Base-by-base conservation (phyloP, 2,113 vertebrate species). In the Corydoras sp. region DNA sequence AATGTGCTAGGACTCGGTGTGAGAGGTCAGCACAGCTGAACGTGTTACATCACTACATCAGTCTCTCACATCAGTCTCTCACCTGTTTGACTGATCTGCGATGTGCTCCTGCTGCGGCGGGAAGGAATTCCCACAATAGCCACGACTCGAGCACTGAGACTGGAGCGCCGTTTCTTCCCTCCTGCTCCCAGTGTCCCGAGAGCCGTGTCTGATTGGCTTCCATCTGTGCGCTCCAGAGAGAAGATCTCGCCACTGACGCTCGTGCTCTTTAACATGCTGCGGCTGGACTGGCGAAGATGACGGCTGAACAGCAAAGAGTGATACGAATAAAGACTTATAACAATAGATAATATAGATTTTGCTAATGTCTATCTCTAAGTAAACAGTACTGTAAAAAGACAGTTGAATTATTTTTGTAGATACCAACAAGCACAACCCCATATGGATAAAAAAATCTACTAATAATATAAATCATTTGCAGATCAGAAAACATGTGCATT, bases 151-250 rank as follows among this genome's bases (percentile, higher is more conserved):
- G 96, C 95, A 81, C 96, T 97, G 83, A 99, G 87, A 82, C 95
- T 99, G 61, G 93, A 94, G 60, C 97, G 93, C 68, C 96, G 91
- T 81, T 95, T 96, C 92, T 98, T 98, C 80, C 93, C 92, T 67
- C 92, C 91, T 68, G 88, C 89, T 76, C 93, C 93, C 15, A 96
- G 86, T 13, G 85, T 93, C 62, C 96, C 96, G 74, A 98, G 92
- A 9, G 95, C 97, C 0, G 97, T 98, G 87, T 99, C 97, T 0
- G 97, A 99, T 83, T 98, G 97, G 81, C 97, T 99, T 84, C 97
- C 97, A 0, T 99, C 97, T 13, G 92, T 92, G 68, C 92, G 96
- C 80, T 99, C 97, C 89, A 96, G 88, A 68, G 91, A 89, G 73
- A 96, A 99, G 62, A 99, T 94, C 87, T 99, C 96, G 43, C 95